Evolutionary conservation across 1,140 invertebrate species (phyloP).

Genomic region (Solen grandis): DNA sequence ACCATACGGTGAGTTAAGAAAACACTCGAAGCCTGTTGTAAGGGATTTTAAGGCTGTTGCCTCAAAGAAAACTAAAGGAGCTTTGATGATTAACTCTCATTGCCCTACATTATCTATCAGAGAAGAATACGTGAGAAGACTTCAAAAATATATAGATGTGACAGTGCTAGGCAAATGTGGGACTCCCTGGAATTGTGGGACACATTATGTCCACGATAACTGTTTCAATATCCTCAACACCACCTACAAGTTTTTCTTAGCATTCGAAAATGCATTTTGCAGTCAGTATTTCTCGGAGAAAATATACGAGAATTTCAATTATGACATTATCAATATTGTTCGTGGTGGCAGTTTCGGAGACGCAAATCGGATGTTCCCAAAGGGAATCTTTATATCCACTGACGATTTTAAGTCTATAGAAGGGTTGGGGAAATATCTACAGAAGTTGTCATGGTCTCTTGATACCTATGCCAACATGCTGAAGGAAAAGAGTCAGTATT

Average conservation of each 20-base stretch:
- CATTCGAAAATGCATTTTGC: constrained; percentile 46
- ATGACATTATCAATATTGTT: constrained; percentile 24
- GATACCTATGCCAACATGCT: constrained; percentile 16
- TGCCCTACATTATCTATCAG: constrained; percentile 13
- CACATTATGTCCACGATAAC: constrained; percentile 35
- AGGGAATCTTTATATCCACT: constrained; percentile 22
- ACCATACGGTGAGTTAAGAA: constrained; percentile 38
- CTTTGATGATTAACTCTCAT: constrained; percentile 38
- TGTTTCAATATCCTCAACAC: constrained; percentile 40
- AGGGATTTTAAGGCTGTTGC: constrained; percentile 14
- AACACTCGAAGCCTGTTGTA: constrained; percentile 1
- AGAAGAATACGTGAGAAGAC: constrained; percentile 23
- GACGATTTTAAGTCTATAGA: constrained; percentile 35
- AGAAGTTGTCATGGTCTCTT: neutral
- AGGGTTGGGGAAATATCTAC: constrained; percentile 19
- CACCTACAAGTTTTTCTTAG: constrained; percentile 46
- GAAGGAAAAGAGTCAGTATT: constrained; percentile 32
- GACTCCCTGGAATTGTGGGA: constrained; percentile 33
- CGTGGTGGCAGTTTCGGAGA: constrained; percentile 23
- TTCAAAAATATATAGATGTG: constrained; percentile 24
- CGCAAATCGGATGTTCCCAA: constrained; percentile 4
- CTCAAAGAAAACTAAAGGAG: constrained; percentile 13
- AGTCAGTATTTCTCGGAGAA: constrained; percentile 42
- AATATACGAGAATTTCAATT: constrained; percentile 44
- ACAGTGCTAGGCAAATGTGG: constrained; percentile 24